Evolutionary conservation across 2,888 invertebrate species (phyloP), one percentile per base, ranked within the genome.

Genomic region (Athalia rosae): DNA sequence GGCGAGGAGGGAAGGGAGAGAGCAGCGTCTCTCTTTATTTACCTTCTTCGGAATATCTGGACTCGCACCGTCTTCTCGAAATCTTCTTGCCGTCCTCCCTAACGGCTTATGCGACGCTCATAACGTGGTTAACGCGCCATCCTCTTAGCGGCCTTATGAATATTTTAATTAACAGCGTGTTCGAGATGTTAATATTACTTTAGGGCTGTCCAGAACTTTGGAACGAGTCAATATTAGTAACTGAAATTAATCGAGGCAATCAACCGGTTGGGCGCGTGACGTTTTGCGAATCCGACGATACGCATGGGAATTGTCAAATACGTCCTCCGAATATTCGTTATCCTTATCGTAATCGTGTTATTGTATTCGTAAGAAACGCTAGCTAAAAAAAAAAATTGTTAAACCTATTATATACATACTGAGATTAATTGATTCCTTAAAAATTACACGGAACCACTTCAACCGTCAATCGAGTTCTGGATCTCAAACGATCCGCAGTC

Each of bases 91-190:
- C 61, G 48, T 61, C 47, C 61, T 62, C 45, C 74, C n/a, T 50
- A 74, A 48, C 74, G 61, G 28, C 47, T 61, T 74, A 61, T 41
- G 28, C 50, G 28, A 61, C 62, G 41, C 59, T 61, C 62, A 56
- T 74, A 74, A 74, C 74, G 74, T 74, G 61, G 61, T 74, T 74
- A 61, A 61, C 74, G 28, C 74, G 43, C 45, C 47, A 47, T 13
- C 48, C 28, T 11, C 45, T 7, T 61, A n/a, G 71, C 61, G 50
- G n/a, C 9, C 74, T 74, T 74, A 74, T 74, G 74, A 74, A 74
- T 74, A 74, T 74, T 74, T 61, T 61, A 74, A 74, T 74, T 74
- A 62, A 61, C 74, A 48, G 48, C 61, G n/a, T 41, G 50, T 74
- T 74, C 61, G 41, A 59, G 61, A 62, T 28, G 48, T 74, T 61